Evolutionary conservation across 2,113 vertebrate genomes (phyloP), one percentile per base, ranked within the genome.

Genomic region (Ophthalmolycus amberensis): DNA sequence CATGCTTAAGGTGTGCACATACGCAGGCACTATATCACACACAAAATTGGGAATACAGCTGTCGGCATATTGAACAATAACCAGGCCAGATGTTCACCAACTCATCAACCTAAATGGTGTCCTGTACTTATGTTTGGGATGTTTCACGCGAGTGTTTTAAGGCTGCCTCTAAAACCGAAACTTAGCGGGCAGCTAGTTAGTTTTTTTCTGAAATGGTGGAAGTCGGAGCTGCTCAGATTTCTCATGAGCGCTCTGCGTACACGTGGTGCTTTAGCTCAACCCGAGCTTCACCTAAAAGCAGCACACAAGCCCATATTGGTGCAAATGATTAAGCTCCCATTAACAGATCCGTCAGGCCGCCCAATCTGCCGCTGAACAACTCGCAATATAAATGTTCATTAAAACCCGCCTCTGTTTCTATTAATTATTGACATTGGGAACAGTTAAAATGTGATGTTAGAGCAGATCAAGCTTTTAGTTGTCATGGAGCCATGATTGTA

Each of bases 81-180:
- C 22, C 54, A 59, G 68, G 22, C 16, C 63, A 58, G 48, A 72
- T 72, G 78, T 46, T 68, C n/a, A n/a, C n/a, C n/a, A n/a, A n/a
- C 5, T 44, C 20, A 71, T 12, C 11, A 38, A 40, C 10, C 37
- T 37, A 27, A 10, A 32, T 69, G 12, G 29, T 63, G 11, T 59
- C 22, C 7, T 32, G 58, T 34, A 16, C 64, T 54, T 60, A 18
- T 44, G 63, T 76, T 67, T 67, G 48, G 32, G 73, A 34, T 11
- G 48, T 58, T 58, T 34, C 34, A 44, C 46, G 8, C 37, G 9
- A n/a, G 42, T 64, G 14, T 62, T 71, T 46, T 56, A 27, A 48
- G 3, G 50, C 27, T 25, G 14, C 22, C 18, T 70, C 32, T 25
- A 54, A 58, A 44, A 65, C 44, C 0, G 12, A 60, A 74, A 14